These are phyloP conservation scores for Ochropleura leucogaster DNA, from an alignment of 2,888 invertebrate genomes.

Conservation along the genomic window DNA sequence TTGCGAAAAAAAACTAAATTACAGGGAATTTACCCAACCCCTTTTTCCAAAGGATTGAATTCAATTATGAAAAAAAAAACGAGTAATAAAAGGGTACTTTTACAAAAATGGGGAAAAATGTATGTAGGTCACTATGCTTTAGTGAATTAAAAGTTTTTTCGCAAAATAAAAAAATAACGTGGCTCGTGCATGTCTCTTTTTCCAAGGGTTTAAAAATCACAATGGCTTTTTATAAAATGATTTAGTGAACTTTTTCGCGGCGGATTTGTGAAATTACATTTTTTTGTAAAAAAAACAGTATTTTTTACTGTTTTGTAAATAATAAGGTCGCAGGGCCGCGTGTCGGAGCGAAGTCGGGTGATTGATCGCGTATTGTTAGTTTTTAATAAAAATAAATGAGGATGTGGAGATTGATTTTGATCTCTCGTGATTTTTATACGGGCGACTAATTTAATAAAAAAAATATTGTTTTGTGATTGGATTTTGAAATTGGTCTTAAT, in stretches of 20 bases:
- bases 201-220: slow-evolving; percentile 86
- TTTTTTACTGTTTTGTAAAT: slow-evolving; percentile 75
- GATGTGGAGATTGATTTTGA: slow-evolving; percentile 51
- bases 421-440: slow-evolving; percentile 43
- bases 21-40: slow-evolving; percentile 87
- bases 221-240: slow-evolving; percentile 87
- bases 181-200: slow-evolving; percentile 87
- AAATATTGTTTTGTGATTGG: background rate
- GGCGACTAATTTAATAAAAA: slow-evolving; percentile 37
- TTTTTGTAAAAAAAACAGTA: slow-evolving; percentile 74
- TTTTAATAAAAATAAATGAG: slow-evolving; percentile 65
- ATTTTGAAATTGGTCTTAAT: slow-evolving; percentile 20
- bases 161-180: slow-evolving; percentile 74
- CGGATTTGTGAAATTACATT: slow-evolving; percentile 81
- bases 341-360: slow-evolving; percentile 77
- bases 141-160: slow-evolving; percentile 82
- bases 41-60: slow-evolving; percentile 90
- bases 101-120: slow-evolving; percentile 84
- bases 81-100: slow-evolving; percentile 84
- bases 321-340: slow-evolving; percentile 73
- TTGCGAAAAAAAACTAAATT: slow-evolving; percentile 81
- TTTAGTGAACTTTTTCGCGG: slow-evolving; percentile 82
- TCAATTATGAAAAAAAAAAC: slow-evolving; percentile 85
- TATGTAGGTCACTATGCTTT: slow-evolving; percentile 87
- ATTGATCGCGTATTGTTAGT: slow-evolving; percentile 81